Evolutionary conservation across 2,113 vertebrate genomes (phyloP), one percentile per base, ranked within the genome.

Genomic region (Phrynocephalus versicolor): DNA sequence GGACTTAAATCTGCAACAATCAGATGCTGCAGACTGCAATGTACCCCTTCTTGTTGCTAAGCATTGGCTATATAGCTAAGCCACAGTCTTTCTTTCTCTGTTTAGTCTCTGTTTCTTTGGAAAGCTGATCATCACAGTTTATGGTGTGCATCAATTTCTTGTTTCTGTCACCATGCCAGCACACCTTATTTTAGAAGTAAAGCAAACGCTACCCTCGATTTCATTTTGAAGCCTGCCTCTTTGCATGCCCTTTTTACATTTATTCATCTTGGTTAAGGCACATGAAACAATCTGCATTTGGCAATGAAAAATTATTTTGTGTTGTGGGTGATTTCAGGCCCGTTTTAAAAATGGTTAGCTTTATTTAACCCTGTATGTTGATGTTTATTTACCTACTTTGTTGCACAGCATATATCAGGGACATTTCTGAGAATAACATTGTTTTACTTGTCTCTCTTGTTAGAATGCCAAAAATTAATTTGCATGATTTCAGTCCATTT

Each of bases 151-250:
- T 6, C 18, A 37, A 65, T 21, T 21, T 27, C 18, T 37, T 21
- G 10, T 13, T 37, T 62, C 37, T 41, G 30, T 23, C 60, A 65
- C 41, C 10, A 25, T 41, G 23, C 60, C 35, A 64, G 78, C 12
- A 91, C 85, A 93, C 85, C 91, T 92, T 89, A 93, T 90, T 93
- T 93, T 94, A 92, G 91, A 90, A 94, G 91, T 91, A 93, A 93
- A 89, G 91, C 91, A 92, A 94, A 93, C 90, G 91, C 88, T 92
- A 91, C 93, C 90, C 93, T 94, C 91, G 18, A 30, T 69, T 70
- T 81, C 65, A 33, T 55, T 70, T 16, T 81, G 19, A n/a, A 94
- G 91, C 85, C 92, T 91, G 91, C 89, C 83, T 92, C 92, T 89
- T 93, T 92, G 89, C 92, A 89, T 91, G 92, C 93, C 91, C 93